phyloP scores from a whole-genome alignment of 2,113 vertebrate genomes.

The Sphyrna mokarran region DNA sequence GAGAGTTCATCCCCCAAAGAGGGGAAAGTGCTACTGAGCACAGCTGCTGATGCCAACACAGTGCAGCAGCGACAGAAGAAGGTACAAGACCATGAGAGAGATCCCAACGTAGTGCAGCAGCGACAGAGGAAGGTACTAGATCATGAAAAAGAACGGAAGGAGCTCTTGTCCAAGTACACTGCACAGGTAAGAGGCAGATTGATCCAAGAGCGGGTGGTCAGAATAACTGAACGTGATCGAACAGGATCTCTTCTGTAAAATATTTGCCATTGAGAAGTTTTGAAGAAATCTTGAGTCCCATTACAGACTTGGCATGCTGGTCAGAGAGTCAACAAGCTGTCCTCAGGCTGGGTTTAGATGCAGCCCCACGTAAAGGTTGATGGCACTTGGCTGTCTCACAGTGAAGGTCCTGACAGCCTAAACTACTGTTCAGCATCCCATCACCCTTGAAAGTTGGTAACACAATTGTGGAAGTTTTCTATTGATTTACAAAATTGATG shows the following conservation, averaged over 20 bases:
- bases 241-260: not conserved
- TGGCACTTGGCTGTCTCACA: not conserved
- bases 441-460: not conserved
- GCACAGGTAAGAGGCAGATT: constrained; percentile 59
- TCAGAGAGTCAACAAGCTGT: not conserved
- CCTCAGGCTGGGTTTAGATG: not conserved
- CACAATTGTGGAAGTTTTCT: not conserved
- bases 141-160: constrained; percentile 85
- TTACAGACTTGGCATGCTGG: no score
- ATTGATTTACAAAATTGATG: not conserved
- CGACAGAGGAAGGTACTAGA: constrained; percentile 79
- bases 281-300: not conserved
- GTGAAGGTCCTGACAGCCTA: not conserved
- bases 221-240: not conserved
- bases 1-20: constrained; percentile 64
- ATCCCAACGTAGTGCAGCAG: constrained; percentile 50
- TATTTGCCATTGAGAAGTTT: not conserved
- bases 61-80: constrained; percentile 64
- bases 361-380: not conserved
- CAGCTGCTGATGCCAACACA: constrained; percentile 50
- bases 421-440: not conserved
- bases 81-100: constrained; percentile 83
- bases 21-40: constrained; percentile 51
- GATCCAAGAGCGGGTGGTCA: not conserved
- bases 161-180: constrained; percentile 71